Conservation (phyloP, 2,888 invertebrate species). For the Rhingia rostrata region DNA sequence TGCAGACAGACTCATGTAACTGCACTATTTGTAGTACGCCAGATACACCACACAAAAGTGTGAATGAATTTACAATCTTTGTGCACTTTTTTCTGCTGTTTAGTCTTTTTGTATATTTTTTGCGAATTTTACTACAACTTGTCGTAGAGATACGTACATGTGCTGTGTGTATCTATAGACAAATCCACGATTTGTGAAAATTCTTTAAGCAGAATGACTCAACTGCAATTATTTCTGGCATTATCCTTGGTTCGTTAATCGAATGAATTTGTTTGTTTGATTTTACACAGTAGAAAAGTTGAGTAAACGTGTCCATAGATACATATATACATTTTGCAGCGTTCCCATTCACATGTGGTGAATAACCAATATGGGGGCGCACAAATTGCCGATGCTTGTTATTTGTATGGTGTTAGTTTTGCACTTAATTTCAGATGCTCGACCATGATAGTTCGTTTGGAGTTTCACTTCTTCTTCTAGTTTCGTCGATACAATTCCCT, state of each 20-base stretch:
- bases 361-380: slow-evolving; percentile 11
- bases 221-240: slow-evolving; percentile 54
- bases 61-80: slow-evolving; percentile 54
- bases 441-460: slow-evolving; percentile 52
- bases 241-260: slow-evolving; percentile 45
- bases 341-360: neutral
- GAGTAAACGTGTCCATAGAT: neutral
- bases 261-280: slow-evolving; percentile 23
- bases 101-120: slow-evolving; percentile 12
- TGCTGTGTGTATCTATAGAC: neutral
- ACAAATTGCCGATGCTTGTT: slow-evolving; percentile 60
- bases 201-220: slow-evolving; percentile 27
- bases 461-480: slow-evolving; percentile 3
- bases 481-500: slow-evolving; percentile 46
- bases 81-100: neutral
- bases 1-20: slow-evolving; percentile 16
- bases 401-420: slow-evolving; percentile 65
- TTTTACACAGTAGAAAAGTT: neutral
- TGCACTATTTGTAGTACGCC: slow-evolving; percentile 26
- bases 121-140: slow-evolving; percentile 15
- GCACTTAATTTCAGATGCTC: slow-evolving; percentile 67
- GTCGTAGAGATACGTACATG: neutral
- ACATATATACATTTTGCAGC: neutral
- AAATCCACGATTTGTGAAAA: neutral
- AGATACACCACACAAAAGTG: slow-evolving; percentile 6